Conservation (phyloP, 2,797 vertebrate species). For the Chromis chromis region DNA sequence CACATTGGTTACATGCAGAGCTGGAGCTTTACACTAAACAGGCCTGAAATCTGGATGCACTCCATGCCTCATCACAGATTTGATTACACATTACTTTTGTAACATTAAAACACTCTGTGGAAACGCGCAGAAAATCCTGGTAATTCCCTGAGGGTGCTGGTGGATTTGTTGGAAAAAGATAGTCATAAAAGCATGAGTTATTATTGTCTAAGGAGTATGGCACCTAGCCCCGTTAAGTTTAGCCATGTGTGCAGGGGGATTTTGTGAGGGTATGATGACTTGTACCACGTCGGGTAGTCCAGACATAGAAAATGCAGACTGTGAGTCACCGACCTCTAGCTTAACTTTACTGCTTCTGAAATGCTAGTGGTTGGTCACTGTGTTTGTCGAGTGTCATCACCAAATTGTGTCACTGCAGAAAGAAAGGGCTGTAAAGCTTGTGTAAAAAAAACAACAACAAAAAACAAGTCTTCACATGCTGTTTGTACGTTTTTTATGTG, state of each 20-base stretch:
- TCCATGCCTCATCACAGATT: slow-evolving; percentile 51
- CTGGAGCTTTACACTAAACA: slow-evolving; percentile 37
- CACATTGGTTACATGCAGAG: slow-evolving; percentile 19
- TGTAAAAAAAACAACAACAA: neutral
- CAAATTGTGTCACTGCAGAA: neutral
- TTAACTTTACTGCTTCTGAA: slow-evolving; percentile 18
- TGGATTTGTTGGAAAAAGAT: slow-evolving; percentile 42
- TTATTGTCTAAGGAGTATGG: slow-evolving; percentile 46
- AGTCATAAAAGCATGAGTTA: slow-evolving; percentile 46
- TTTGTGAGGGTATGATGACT: slow-evolving; percentile 46
- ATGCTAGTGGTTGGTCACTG: slow-evolving; percentile 9
- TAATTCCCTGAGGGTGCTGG: slow-evolving; percentile 23
- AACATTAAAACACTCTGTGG: slow-evolving; percentile 38
- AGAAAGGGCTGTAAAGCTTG: neutral
- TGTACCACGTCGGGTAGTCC: slow-evolving; percentile 18
- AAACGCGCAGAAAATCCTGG: slow-evolving; percentile 6
- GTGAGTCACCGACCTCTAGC: slow-evolving; percentile 49
- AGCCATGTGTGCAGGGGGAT: slow-evolving; percentile 33
- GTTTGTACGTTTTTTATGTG: neutral
- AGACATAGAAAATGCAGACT: slow-evolving; percentile 41
- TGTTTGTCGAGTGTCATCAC: neutral
- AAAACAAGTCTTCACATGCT: neutral
- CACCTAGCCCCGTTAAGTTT: slow-evolving; percentile 27
- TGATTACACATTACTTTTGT: slow-evolving; percentile 57
- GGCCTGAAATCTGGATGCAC: slow-evolving; percentile 46